These are phyloP conservation scores for Tetanocera ferruginea DNA, from an alignment of 2,888 invertebrate genomes.

Conservation along the genomic window DNA sequence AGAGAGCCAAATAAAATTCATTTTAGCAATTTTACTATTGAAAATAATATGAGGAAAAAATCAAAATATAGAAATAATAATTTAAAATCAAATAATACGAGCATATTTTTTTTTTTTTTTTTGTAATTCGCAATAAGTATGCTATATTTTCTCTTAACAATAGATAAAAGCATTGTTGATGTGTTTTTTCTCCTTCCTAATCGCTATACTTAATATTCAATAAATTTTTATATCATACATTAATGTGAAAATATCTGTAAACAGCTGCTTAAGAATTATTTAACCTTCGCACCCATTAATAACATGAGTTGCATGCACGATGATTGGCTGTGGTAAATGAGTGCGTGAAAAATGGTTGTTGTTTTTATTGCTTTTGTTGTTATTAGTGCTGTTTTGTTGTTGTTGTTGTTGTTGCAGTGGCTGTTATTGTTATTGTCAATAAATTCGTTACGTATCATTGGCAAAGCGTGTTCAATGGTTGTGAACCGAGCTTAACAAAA, in stretches of 20 bases:
- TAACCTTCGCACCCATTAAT: not conserved
- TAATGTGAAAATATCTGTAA: not conserved
- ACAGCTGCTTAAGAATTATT: not conserved
- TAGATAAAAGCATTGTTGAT: too few relatives aligned
- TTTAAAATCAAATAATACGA: too few relatives aligned
- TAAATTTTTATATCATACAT: too few relatives aligned
- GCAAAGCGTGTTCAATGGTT: constrained; percentile 4
- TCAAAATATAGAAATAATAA: too few relatives aligned
- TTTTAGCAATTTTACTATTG: too few relatives aligned
- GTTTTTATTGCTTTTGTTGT: not conserved
- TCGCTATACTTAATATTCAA: too few relatives aligned
- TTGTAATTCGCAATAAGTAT: too few relatives aligned
- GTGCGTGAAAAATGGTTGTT: constrained; percentile 23
- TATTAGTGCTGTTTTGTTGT: not conserved
- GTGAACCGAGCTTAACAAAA: not conserved
- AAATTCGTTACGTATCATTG: constrained; percentile 17
- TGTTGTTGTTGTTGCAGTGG: not conserved
- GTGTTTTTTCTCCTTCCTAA: too few relatives aligned
- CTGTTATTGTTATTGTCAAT: constrained; percentile 15
- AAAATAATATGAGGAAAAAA: too few relatives aligned
- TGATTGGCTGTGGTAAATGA: not conserved
- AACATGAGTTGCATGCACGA: not conserved
- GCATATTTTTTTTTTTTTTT: too few relatives aligned
- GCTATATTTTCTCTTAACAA: too few relatives aligned
- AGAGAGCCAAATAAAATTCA: too few relatives aligned